A percentile compares a stretch with the other conserved stretches of the same genome.
phyloP scores from a whole-genome alignment of 2,797 vertebrate genomes.

The Xenops minutus region DNA sequence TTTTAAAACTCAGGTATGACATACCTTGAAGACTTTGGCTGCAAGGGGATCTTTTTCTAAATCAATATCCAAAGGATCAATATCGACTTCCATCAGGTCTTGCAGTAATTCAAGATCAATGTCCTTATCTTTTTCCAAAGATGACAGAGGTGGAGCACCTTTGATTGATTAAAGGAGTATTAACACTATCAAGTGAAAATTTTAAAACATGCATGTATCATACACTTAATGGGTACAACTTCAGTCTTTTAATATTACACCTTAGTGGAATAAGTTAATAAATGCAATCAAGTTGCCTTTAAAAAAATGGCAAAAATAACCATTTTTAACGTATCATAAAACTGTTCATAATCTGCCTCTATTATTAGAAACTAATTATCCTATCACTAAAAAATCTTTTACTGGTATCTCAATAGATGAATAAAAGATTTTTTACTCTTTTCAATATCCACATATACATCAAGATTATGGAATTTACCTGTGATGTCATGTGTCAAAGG shows the following conservation, averaged over 20 bases:
- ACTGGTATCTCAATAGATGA: neutral
- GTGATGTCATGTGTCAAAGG: constrained; percentile 92
- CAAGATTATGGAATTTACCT: constrained; percentile 75
- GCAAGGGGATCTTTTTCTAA: constrained; percentile 99
- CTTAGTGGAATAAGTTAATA: neutral
- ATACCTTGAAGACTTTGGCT: constrained; percentile 99
- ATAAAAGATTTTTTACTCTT: neutral
- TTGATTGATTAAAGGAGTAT: constrained; percentile 79
- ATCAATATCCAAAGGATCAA: constrained; percentile 99
- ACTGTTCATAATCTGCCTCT: neutral
- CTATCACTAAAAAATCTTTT: neutral
- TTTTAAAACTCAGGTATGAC: constrained; percentile 14
- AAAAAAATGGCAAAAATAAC: neutral
- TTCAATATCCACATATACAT: neutral
- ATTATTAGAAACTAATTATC: neutral
- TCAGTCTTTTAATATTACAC: constrained; percentile 31
- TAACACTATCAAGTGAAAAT: constrained; percentile 75
- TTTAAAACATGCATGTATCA: constrained; percentile 38
- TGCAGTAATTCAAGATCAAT: constrained; percentile 99
- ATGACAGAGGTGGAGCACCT: constrained; percentile 95
- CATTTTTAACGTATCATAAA: neutral
- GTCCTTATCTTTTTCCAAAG: constrained; percentile 99
- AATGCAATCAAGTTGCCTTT: neutral
- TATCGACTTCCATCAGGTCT: constrained; percentile 99
- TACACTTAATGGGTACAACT: constrained; percentile 60